Percentiles rank a stretch among this genome's conserved stretches.
These are phyloP conservation scores for Listronotus oregonensis DNA, from an alignment of 1,140 invertebrate genomes.

Conservation along the genomic window DNA sequence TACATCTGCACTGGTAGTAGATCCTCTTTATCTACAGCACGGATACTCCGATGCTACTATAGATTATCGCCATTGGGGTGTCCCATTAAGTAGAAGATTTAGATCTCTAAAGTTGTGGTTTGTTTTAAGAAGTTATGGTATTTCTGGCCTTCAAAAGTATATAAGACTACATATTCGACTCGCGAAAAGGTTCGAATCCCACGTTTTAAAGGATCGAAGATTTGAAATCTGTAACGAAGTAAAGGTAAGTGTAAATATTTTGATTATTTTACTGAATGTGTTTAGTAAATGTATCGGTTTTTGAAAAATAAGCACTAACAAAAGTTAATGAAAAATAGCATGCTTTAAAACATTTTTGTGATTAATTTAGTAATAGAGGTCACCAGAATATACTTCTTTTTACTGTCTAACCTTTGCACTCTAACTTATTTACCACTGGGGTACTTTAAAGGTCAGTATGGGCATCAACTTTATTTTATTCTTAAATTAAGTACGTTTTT, in stretches of 20 bases:
- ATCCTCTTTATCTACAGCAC: constrained; percentile 98
- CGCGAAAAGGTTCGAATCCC: constrained; percentile 90
- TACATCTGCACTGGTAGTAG: constrained; percentile 86
- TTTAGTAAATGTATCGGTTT: too few relatives aligned
- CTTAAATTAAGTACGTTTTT: too few relatives aligned
- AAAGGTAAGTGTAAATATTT: constrained; percentile 86
- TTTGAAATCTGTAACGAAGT: constrained; percentile 97
- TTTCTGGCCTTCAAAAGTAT: constrained; percentile 88
- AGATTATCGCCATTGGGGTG: constrained; percentile 98
- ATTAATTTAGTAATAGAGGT: too few relatives aligned
- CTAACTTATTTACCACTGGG: too few relatives aligned
- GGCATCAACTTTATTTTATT: too few relatives aligned
- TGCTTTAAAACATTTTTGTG: too few relatives aligned
- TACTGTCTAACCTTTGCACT: too few relatives aligned
- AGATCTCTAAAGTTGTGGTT: constrained; percentile 97
- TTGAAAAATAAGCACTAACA: too few relatives aligned
- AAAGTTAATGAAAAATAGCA: too few relatives aligned
- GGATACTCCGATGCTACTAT: constrained; percentile 94
- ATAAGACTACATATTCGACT: constrained; percentile 90
- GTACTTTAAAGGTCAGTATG: too few relatives aligned
- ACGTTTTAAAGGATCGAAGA: constrained; percentile 82
- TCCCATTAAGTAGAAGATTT: constrained; percentile 91
- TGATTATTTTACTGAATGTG: too few relatives aligned
- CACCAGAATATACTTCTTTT: too few relatives aligned
- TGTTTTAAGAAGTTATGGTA: constrained; percentile 89